Percentiles rank a stretch among this genome's conserved stretches.
Evolutionary conservation across 1,140 invertebrate species (phyloP).

Genomic region (Nomia melanderi): DNA sequence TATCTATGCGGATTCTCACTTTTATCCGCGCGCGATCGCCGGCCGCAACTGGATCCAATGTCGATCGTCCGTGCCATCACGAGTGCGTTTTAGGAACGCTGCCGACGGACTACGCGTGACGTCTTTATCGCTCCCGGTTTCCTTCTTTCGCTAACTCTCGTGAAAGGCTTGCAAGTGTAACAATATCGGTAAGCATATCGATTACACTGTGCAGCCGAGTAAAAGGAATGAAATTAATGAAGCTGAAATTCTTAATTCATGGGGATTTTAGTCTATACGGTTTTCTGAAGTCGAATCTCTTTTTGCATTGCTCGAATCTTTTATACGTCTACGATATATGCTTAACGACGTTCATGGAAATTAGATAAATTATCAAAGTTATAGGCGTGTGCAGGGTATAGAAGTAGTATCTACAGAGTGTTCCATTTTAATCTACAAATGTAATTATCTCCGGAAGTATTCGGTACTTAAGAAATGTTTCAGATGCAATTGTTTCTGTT

Average conservation of each 20-base stretch:
- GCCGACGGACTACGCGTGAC: neutral
- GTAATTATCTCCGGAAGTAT: no score
- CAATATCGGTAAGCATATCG: neutral
- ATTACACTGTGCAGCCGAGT: neutral
- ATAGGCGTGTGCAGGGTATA: no score
- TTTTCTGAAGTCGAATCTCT: no score
- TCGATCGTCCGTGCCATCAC: neutral
- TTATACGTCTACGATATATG: no score
- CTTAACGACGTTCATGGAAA: no score
- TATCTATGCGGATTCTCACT: neutral
- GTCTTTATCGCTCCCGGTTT: constrained; percentile 1
- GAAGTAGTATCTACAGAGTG: no score
- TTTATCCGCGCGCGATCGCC: neutral
- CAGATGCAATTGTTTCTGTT: no score
- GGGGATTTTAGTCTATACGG: no score
- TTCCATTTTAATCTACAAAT: no score
- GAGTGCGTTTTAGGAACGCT: neutral
- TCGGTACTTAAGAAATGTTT: no score
- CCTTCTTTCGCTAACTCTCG: neutral
- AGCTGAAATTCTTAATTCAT: neutral
- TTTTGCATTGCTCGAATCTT: no score
- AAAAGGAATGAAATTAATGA: constrained; percentile 1
- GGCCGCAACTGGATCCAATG: neutral
- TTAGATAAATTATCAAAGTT: no score
- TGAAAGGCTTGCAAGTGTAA: neutral